Base-by-base conservation (phyloP, 2,797 vertebrate genomes). In the Apogon talboti region DNA sequence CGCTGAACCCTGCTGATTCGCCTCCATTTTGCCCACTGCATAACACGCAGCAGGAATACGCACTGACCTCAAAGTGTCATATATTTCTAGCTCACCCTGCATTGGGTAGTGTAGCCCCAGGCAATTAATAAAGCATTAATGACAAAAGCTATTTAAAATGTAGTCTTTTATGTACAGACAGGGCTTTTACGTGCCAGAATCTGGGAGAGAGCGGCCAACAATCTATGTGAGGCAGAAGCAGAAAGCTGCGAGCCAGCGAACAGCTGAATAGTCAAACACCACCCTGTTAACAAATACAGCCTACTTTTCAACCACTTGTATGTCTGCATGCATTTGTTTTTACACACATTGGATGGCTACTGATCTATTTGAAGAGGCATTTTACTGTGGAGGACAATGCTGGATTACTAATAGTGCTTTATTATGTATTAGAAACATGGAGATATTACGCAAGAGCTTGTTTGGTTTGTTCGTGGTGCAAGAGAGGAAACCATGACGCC, bases 61-160 rank as follows among this genome's bases (percentile, higher is more conserved):
- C 93, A 89, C 95, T 97, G 96, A 98, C 98, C 97, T 97, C 96
- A 96, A 97, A 97, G 95, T 98, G 96, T 97, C 97, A 97, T 92
- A 94, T 93, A 94, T 95, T 94, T 96, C 95, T 92, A 94, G 95
- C 94, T 95, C 93, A 94, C 94, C 93, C 91, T 85, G 93, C 93
- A 86, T 92, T 84, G 92, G 88, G 92, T 93, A 94, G 87, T 84
- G 90, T 95, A 90, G 95, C 97, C 96, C 85, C 84, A 55, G 95
- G 97, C 98, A 96, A 96, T 98, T 98, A 98, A 98, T 98, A 98
- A 98, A 97, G 96, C 96, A 96, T 98, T 97, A 97, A 98, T 96
- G 96, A 97, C 96, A 96, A 96, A 96, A 94, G 93, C 95, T 95
- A 96, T 97, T 98, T 96, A 94, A 96, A 97, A 96, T 94, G 94